Base-by-base conservation (phyloP, 2,888 invertebrate genomes). In the Sinhomidia bicolor region DNA sequence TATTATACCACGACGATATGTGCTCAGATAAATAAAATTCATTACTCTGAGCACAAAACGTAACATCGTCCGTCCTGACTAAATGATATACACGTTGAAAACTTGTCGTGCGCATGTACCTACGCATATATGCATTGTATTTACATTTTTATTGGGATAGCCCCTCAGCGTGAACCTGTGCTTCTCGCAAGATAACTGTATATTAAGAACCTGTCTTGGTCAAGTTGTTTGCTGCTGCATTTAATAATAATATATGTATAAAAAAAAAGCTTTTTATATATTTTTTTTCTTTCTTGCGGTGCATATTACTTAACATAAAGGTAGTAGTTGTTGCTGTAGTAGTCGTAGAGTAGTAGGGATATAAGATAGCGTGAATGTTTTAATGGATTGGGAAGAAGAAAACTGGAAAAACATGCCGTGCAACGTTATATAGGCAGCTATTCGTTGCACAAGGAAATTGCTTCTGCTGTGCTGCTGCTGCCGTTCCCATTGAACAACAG, bases 371-470 rank as follows among this genome's bases (percentile, higher is more conserved):
- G 23, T 26, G 65, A 60, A 26, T 60, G 14, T 47, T 84, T 88
- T 78, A 88, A 88, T 88, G 82, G 71, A 78, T 84, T 71, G 84
- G 71, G 81, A 74, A 79, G 80, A 78, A 74, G 54, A n/a, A 87
- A 88, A 88, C 88, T 88, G 88, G 88, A 88, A 88, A 88, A 83
- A 76, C 88, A 88, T 84, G 84, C 78, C 26, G 7, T 51, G 20
- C 68, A 32, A 36, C 17, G 74, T 29, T 71, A 36, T 71, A n/a
- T n/a, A n/a, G n/a, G n/a, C n/a, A n/a, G n/a, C n/a, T n/a, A n/a
- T 0, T 32, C 41, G 36, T 6, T 65, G 29, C 29, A 62, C 44
- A 23, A 5, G 23, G 32, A 26, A 26, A 36, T 14, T 2, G 47
- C 14, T 47, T 7, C 47, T 41, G 36, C 10, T 17, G 74, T 41